Percentiles rank a stretch among this genome's conserved stretches.
phyloP scores from a whole-genome alignment of 2,113 vertebrate genomes.

The Lucifuga dentata region DNA sequence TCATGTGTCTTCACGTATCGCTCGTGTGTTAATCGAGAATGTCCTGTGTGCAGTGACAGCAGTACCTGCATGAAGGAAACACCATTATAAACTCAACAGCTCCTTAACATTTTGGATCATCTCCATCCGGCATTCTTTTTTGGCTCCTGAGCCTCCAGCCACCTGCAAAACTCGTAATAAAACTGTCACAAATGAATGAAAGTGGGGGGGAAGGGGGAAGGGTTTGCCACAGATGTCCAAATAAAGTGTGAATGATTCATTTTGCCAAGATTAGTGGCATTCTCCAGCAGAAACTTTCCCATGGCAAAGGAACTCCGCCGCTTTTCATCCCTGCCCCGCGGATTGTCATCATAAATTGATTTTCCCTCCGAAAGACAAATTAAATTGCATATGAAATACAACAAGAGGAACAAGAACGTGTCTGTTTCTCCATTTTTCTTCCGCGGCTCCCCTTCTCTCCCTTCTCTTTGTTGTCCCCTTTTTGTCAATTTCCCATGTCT shows the following conservation, averaged over 20 bases:
- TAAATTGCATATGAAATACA: slow-evolving; percentile 97
- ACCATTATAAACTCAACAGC: slow-evolving; percentile 29
- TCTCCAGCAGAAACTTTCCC: slow-evolving; percentile 93
- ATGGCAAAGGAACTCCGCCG: slow-evolving; percentile 89
- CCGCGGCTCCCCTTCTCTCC: slow-evolving; percentile 48
- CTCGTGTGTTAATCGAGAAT: slow-evolving; percentile 15
- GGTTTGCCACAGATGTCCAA: slow-evolving; percentile 86
- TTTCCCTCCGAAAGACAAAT: slow-evolving; percentile 99
- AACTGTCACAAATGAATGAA: slow-evolving; percentile 83
- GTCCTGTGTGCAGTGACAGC: slow-evolving; percentile 20
- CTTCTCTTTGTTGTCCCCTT: slow-evolving; percentile 68
- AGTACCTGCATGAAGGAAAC: slow-evolving; percentile 23
- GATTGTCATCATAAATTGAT: slow-evolving; percentile 99
- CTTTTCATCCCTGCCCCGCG: slow-evolving; percentile 90
- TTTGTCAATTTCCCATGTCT: slow-evolving; percentile 96
- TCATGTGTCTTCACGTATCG: background rate
- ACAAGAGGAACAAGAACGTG: slow-evolving; percentile 94
- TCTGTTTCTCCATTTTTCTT: slow-evolving; percentile 91
- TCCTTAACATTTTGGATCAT: slow-evolving; percentile 57
- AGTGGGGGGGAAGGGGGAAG: slow-evolving; percentile 41
- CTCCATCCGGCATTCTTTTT: slow-evolving; percentile 70
- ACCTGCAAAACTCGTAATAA: slow-evolving; percentile 83
- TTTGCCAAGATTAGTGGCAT: slow-evolving; percentile 83
- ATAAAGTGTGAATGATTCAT: slow-evolving; percentile 86
- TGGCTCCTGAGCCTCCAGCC: slow-evolving; percentile 74